Percentiles rank a stretch among this genome's conserved stretches.
These are phyloP conservation scores for Ailuropoda melanoleuca DNA, from an alignment of 2,113 vertebrate species.

Conservation along the genomic window DNA sequence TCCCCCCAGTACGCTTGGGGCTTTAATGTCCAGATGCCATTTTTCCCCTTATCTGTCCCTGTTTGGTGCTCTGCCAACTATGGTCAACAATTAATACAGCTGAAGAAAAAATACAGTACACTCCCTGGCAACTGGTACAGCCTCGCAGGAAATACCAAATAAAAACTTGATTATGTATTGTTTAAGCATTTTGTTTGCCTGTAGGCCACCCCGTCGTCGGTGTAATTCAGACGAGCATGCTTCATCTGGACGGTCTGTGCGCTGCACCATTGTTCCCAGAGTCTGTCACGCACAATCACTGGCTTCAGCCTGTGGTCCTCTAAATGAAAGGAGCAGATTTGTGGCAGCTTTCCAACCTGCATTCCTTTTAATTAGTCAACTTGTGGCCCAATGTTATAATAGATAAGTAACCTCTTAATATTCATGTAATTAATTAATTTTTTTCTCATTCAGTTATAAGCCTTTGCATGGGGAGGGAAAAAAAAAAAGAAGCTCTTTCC, in stretches of 20 bases:
- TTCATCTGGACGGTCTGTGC: conserved; percentile 86
- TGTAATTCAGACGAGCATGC: conserved; percentile 86
- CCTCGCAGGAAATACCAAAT: conserved; percentile 92
- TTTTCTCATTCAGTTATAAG: conserved; percentile 84
- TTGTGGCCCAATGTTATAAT: conserved; percentile 88
- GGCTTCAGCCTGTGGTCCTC: conserved; percentile 84
- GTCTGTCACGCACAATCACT: conserved; percentile 87
- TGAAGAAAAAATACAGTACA: conserved; percentile 85
- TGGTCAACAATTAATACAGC: conserved; percentile 91
- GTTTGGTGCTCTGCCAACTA: conserved; percentile 88
- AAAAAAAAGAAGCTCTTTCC: not conserved
- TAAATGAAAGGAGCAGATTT: conserved; percentile 84
- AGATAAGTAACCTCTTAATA: conserved; percentile 90
- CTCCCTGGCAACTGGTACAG: conserved; percentile 89
- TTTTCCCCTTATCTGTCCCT: conserved; percentile 86
- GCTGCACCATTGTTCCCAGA: conserved; percentile 83
- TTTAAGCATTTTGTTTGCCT: conserved; percentile 88
- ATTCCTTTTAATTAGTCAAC: conserved; percentile 89
- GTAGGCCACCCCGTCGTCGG: conserved; percentile 86
- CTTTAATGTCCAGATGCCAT: conserved; percentile 97
- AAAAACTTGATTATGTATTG: conserved; percentile 90
- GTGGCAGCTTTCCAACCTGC: conserved; percentile 86
- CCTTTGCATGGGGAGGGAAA: conserved; percentile 66
- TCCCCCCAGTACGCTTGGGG: conserved; percentile 89
- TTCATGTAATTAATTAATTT: conserved; percentile 89